phyloP scores from a whole-genome alignment of 1,140 invertebrate genomes.

The Battus philenor region DNA sequence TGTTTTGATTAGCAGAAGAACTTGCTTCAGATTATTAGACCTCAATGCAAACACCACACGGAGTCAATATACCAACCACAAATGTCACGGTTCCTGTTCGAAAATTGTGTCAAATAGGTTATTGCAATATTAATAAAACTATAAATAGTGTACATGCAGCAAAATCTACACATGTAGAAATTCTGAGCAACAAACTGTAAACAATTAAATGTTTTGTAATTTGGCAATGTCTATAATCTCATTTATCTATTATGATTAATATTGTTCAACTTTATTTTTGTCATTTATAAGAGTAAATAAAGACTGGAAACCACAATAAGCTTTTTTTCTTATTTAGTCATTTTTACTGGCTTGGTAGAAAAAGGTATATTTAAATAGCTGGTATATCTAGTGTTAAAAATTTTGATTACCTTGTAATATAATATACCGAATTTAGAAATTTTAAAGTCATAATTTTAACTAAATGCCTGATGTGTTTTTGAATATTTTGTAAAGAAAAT shows the following conservation, averaged over 20 bases:
- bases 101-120: constrained; percentile 16
- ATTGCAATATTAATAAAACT: constrained; percentile 17
- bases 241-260: constrained; percentile 18
- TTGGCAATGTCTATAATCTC: constrained; percentile 14
- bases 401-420: no score
- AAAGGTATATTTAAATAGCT: not conserved
- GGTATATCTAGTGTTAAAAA: no score
- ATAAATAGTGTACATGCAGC: constrained; percentile 13
- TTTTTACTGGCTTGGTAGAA: not conserved
- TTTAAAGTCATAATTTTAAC: no score
- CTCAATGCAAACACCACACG: constrained; percentile 13
- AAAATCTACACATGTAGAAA: no score
- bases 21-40: constrained; percentile 6
- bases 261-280: constrained; percentile 17
- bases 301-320: not conserved
- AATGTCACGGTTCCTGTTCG: constrained; percentile 8
- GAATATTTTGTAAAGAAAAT: no score
- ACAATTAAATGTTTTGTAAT: constrained; percentile 16
- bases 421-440: no score
- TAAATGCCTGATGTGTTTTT: no score
- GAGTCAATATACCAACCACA: constrained; percentile 8
- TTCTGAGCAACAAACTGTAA: no score
- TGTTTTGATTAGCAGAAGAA: constrained; percentile 18
- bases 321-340: not conserved
- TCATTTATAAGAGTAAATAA: constrained; percentile 15